Evolutionary conservation across 2,797 vertebrate genomes (phyloP).

Genomic region (Microctenopoma stevenorrisi): DNA sequence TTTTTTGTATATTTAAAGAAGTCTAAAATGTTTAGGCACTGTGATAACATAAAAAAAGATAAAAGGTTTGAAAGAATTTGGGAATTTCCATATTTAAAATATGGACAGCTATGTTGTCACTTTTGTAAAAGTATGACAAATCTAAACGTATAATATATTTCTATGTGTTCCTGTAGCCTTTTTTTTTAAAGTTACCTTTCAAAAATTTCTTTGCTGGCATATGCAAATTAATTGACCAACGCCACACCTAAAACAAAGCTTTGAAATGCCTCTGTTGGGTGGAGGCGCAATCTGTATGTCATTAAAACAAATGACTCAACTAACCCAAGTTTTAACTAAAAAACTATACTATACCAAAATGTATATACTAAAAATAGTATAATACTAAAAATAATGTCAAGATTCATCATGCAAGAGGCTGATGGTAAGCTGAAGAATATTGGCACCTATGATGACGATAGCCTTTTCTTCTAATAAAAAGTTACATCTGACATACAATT

Average conservation of each 20-base stretch:
- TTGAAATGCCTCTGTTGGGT: neutral
- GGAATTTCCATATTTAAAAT: conserved; percentile 64
- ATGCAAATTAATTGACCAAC: too few species aligned
- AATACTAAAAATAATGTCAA: too few species aligned
- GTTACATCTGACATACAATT: neutral
- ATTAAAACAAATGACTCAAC: neutral
- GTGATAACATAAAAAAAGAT: conserved; percentile 35
- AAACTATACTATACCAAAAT: too few species aligned
- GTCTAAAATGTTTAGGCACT: conserved; percentile 58
- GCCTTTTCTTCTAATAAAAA: conserved; percentile 2
- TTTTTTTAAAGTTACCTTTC: neutral
- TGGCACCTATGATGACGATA: neutral
- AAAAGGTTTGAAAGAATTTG: conserved; percentile 79
- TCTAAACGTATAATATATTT: too few species aligned
- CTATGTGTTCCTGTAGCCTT: neutral
- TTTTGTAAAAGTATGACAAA: neutral
- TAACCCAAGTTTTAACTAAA: too few species aligned
- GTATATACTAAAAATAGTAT: too few species aligned
- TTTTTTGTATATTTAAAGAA: conserved; percentile 68
- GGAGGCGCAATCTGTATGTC: neutral
- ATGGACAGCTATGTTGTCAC: conserved; percentile 7
- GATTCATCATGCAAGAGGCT: too few species aligned
- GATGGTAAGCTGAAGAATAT: neutral
- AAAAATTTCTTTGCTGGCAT: neutral
- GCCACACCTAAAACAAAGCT: neutral